phyloP scores from a whole-genome alignment of 2,797 vertebrate species.

The Cynopterus sphinx region DNA sequence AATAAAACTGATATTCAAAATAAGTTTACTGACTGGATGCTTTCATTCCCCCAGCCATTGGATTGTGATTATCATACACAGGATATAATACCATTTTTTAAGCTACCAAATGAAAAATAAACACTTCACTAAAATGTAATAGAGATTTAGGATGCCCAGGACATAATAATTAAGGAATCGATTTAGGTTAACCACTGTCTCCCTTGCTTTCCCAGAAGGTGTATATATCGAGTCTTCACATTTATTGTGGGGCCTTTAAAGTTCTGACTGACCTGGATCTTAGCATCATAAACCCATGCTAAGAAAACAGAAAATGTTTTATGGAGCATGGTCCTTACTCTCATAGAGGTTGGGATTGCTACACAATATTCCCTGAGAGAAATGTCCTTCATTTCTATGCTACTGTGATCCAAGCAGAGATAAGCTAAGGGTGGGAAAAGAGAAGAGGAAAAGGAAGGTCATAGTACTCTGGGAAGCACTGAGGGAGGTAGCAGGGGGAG shows the following conservation, averaged over 20 bases:
- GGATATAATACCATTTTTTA: not conserved
- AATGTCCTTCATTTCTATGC: not conserved
- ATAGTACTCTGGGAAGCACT: not conserved
- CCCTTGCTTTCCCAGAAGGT: not conserved
- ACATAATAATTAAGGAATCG: not conserved
- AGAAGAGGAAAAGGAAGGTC: not conserved
- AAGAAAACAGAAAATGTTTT: not conserved
- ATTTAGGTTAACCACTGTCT: not conserved
- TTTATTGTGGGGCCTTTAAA: not conserved
- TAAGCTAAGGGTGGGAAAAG: not conserved
- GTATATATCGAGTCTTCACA: not conserved
- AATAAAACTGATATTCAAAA: slow-evolving; percentile 37
- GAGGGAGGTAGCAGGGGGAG: too few species aligned
- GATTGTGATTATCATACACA: not conserved
- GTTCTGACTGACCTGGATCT: not conserved
- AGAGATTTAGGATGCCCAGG: not conserved
- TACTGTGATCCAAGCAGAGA: not conserved
- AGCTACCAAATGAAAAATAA: not conserved
- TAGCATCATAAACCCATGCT: not conserved
- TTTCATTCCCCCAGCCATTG: not conserved
- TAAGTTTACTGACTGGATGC: not conserved
- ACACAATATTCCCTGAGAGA: not conserved
- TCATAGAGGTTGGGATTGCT: not conserved
- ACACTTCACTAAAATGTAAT: slow-evolving; percentile 2
- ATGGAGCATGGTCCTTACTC: not conserved